Evolutionary conservation across 2,888 invertebrate genomes (phyloP).

Genomic region (Athetis lepigone): DNA sequence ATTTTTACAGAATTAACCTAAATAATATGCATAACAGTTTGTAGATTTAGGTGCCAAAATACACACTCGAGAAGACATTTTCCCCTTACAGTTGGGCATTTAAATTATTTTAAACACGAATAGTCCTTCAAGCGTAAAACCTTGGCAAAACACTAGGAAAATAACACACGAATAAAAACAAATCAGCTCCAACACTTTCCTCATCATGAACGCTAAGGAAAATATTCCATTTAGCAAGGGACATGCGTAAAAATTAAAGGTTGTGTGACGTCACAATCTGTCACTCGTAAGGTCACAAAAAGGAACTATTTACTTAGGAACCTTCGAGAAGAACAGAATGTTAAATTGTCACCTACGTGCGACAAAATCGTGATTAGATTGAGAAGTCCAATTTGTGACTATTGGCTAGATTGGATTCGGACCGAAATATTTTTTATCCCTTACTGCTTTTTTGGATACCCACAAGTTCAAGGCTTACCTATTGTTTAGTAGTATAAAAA

Average conservation of each 20-base stretch:
- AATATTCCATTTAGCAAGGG: constrained; percentile 36
- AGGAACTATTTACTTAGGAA: constrained; percentile 42
- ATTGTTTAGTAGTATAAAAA: too few relatives aligned
- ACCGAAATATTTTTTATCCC: too few relatives aligned
- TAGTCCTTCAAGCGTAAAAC: constrained; percentile 20
- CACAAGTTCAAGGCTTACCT: too few relatives aligned
- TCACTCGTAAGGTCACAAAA: constrained; percentile 32
- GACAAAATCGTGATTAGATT: constrained; percentile 37
- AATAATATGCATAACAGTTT: too few relatives aligned
- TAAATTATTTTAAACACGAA: constrained; percentile 27
- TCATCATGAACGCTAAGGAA: constrained; percentile 50
- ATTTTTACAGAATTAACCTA: too few relatives aligned
- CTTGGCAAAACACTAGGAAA: constrained; percentile 38
- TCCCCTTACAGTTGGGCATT: too few relatives aligned
- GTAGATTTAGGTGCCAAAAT: too few relatives aligned
- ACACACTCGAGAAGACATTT: too few relatives aligned
- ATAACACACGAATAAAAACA: constrained; percentile 22
- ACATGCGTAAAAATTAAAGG: constrained; percentile 31
- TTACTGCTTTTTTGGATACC: too few relatives aligned
- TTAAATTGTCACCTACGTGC: constrained; percentile 15
- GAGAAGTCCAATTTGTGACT: neutral
- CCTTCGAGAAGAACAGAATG: constrained; percentile 37
- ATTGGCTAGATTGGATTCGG: neutral
- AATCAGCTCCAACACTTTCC: constrained; percentile 36
- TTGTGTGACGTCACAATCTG: constrained; percentile 11